Conservation (phyloP, 2,113 vertebrate genomes). For the Cebus imitator region DNA sequence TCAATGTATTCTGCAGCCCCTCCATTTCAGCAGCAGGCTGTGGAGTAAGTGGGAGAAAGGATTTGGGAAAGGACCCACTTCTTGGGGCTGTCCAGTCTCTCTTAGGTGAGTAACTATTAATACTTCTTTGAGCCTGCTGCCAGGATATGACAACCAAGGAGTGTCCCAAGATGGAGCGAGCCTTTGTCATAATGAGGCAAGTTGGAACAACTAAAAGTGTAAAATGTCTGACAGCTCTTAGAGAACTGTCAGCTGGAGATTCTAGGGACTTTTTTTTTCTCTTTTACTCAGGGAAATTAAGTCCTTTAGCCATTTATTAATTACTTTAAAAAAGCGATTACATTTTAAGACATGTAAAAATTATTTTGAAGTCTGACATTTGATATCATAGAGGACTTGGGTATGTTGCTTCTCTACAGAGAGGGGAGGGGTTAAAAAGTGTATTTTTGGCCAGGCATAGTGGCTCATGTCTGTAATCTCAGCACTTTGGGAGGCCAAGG, state of each 20-base stretch:
- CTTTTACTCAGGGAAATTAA: background rate
- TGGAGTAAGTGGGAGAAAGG: background rate
- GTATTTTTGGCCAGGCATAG: background rate
- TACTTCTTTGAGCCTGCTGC: background rate
- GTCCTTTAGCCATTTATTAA: background rate
- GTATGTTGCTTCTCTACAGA: background rate
- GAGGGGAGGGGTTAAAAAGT: background rate
- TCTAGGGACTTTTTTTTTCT: background rate
- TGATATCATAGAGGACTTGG: background rate
- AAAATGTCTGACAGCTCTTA: background rate
- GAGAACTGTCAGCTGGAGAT: background rate
- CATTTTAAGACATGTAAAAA: conserved; percentile 12
- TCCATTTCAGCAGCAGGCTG: background rate
- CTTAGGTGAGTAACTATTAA: background rate
- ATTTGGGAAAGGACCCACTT: background rate
- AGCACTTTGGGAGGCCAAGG: too few relatives aligned
- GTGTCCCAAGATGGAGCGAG: background rate
- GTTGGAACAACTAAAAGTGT: background rate
- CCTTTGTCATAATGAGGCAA: background rate
- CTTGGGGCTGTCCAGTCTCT: background rate
- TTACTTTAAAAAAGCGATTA: conserved; percentile 41
- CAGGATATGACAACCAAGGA: background rate
- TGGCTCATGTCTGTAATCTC: too few relatives aligned
- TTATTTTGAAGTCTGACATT: conserved; percentile 30
- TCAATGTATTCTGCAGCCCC: background rate